Percentiles rank a stretch among this genome's conserved stretches.
Evolutionary conservation across 2,113 vertebrate species (phyloP).

Genomic region (Pleuronectes platessa): DNA sequence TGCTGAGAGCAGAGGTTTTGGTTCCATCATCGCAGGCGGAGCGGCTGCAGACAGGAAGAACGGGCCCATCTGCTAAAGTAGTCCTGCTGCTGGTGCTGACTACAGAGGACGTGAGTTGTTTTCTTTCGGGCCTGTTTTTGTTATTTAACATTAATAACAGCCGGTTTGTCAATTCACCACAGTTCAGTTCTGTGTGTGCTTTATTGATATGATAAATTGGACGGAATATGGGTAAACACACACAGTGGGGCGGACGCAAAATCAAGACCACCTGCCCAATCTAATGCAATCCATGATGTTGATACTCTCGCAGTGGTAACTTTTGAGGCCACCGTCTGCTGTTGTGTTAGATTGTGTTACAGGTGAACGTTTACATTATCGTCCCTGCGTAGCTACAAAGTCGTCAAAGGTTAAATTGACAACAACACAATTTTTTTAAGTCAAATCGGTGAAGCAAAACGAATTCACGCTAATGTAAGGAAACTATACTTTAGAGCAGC

Average conservation of each 20-base stretch:
- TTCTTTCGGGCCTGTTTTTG: slow-evolving; percentile 25
- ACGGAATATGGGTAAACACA: slow-evolving; percentile 15
- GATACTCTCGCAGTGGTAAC: slow-evolving; percentile 34
- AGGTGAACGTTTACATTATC: not conserved
- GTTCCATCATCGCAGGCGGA: slow-evolving; percentile 61
- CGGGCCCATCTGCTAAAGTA: slow-evolving; percentile 66
- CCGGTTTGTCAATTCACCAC: slow-evolving; percentile 29
- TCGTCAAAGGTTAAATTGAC: not conserved
- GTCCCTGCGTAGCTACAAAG: not conserved
- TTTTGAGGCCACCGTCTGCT: slow-evolving; percentile 6
- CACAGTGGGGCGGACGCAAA: slow-evolving; percentile 21
- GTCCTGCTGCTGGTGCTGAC: slow-evolving; percentile 44
- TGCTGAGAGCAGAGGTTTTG: slow-evolving; percentile 61
- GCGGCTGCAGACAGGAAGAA: slow-evolving; percentile 67
- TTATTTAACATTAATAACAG: slow-evolving; percentile 55
- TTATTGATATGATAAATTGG: slow-evolving; percentile 40
- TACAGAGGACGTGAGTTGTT: slow-evolving; percentile 3
- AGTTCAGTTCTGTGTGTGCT: slow-evolving; percentile 20
- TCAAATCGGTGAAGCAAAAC: not conserved
- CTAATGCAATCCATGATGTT: slow-evolving; percentile 39
- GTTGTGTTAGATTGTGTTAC: not conserved
- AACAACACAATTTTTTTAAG: not conserved
- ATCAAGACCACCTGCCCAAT: slow-evolving; percentile 54
- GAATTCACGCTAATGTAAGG: slow-evolving; percentile 19
- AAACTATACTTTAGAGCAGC: slow-evolving; percentile 40